Evolutionary conservation across 2,113 vertebrate species (phyloP).

Genomic region (Zosterops borbonicus): DNA sequence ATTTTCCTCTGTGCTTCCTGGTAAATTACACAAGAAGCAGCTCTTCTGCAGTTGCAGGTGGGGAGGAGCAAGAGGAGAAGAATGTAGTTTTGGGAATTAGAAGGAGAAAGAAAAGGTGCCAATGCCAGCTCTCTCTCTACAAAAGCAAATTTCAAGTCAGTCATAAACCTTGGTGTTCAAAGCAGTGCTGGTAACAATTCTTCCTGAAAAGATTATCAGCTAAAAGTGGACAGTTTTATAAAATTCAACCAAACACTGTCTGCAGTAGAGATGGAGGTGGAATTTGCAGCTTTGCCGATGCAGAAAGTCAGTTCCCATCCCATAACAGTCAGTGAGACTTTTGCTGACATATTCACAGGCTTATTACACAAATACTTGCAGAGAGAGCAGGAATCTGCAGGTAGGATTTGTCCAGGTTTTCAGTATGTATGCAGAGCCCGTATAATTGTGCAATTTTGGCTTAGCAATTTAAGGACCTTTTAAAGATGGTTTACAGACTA

Average conservation of each 20-base stretch:
- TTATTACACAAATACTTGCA: not conserved
- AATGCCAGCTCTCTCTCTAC: not conserved
- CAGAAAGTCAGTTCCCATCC: not conserved
- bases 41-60: not conserved
- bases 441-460: not conserved
- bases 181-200: not conserved
- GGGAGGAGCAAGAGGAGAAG: not conserved
- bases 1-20: not conserved
- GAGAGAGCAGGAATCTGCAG: not conserved
- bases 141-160: not conserved
- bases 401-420: not conserved
- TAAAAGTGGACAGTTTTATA: not conserved
- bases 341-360: not conserved
- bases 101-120: not conserved
- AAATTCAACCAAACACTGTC: not conserved
- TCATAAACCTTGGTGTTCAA: not conserved
- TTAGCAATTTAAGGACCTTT: not conserved
- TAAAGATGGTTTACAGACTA: not conserved
- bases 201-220: not conserved
- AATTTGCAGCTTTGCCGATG: not conserved
- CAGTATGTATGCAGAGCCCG: not conserved
- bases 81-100: not conserved
- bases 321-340: accelerated
- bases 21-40: not conserved
- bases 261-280: not conserved